These are phyloP conservation scores for Zoanthus sansibaricus DNA, from an alignment of 92 coral and sea anemone species.

Conservation along the genomic window DNA sequence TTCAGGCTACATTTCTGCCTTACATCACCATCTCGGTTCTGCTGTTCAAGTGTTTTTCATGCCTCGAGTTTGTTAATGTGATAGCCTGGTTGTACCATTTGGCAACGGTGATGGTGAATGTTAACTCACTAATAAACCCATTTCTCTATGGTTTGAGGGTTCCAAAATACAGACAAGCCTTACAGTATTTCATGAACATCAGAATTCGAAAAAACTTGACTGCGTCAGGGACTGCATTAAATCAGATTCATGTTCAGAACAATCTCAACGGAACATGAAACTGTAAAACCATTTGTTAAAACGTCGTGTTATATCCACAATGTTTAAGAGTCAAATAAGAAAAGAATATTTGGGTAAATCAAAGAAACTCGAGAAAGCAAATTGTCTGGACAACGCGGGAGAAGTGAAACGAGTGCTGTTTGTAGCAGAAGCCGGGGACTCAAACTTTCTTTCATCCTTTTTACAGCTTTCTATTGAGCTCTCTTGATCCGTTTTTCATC, in stretches of 20 bases:
- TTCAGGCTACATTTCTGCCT: slow-evolving; percentile 15
- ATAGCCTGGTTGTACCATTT: slow-evolving; percentile 33
- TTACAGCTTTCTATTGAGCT: slow-evolving; percentile 15
- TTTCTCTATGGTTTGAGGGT: slow-evolving; percentile 35
- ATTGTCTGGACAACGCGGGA: slow-evolving; percentile 6
- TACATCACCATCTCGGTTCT: slow-evolving; percentile 12
- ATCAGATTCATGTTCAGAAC: no score
- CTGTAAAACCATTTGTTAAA: no score
- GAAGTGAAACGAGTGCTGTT: neutral
- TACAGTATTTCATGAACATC: slow-evolving; percentile 12
- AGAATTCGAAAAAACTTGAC: no score
- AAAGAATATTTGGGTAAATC: neutral
- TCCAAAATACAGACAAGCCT: slow-evolving; percentile 32
- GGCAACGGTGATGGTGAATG: slow-evolving; percentile 20
- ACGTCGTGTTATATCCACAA: no score
- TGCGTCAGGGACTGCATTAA: no score
- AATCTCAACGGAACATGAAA: no score
- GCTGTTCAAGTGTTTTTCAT: slow-evolving; percentile 8
- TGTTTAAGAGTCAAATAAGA: neutral
- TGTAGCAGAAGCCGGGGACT: slow-evolving; percentile 8
- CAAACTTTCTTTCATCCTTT: neutral
- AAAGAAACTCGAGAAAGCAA: slow-evolving; percentile 7
- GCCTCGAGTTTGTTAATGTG: neutral
- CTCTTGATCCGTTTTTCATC: slow-evolving; percentile 27
- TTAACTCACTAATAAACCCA: slow-evolving; percentile 34